phyloP scores from a whole-genome alignment of 2,113 vertebrate genomes.

The Perca flavescens region DNA sequence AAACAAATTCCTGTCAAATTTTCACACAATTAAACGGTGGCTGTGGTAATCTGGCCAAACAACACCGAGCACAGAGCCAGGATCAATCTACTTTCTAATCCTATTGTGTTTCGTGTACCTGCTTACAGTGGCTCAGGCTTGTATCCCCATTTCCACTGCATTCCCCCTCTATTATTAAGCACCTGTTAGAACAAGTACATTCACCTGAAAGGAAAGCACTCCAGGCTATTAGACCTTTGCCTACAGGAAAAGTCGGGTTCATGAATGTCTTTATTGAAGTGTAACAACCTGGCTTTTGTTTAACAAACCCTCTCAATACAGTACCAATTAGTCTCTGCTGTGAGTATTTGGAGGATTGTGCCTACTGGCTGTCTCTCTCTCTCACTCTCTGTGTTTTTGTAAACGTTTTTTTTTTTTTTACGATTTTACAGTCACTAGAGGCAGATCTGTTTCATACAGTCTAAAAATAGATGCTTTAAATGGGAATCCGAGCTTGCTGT shows the following conservation, averaged over 20 bases:
- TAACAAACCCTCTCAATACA: constrained; percentile 30
- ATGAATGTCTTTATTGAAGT: constrained; percentile 64
- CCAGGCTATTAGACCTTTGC: constrained; percentile 61
- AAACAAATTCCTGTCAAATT: constrained; percentile 79
- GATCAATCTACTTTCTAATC: constrained; percentile 74
- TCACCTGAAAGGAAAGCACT: constrained; percentile 75
- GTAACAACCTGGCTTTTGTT: constrained; percentile 48
- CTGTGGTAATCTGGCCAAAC: constrained; percentile 75
- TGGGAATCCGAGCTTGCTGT: constrained; percentile 42
- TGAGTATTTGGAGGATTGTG: constrained; percentile 17
- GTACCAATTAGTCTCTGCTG: constrained; percentile 29
- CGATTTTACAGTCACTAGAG: constrained; percentile 23
- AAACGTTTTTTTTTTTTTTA: background rate
- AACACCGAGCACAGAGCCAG: constrained; percentile 71
- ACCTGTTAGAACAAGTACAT: constrained; percentile 77
- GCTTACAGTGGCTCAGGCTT: constrained; percentile 71
- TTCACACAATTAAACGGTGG: constrained; percentile 69
- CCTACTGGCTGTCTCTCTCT: background rate
- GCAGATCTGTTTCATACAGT: constrained; percentile 51
- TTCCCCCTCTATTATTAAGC: constrained; percentile 72
- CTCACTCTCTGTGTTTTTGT: too few species aligned
- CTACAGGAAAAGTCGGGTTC: constrained; percentile 48
- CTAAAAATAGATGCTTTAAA: constrained; percentile 53
- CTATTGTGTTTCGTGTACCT: constrained; percentile 78
- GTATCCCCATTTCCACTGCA: constrained; percentile 65